Evolutionary conservation across 2,113 vertebrate species (phyloP).

Genomic region (Cisticola juncidis): DNA sequence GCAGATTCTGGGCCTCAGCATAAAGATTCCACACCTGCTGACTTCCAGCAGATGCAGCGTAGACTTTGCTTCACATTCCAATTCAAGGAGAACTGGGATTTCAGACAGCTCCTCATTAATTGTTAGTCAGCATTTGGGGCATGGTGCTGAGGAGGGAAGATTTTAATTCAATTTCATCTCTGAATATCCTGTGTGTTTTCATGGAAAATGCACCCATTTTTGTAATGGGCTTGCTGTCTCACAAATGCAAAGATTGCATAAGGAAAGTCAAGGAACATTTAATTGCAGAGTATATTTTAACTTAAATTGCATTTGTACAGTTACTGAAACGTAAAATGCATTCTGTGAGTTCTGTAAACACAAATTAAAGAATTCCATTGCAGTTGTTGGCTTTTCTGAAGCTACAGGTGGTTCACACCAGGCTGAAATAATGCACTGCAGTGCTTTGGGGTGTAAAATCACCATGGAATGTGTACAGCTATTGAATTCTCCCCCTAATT

Average conservation of each 20-base stretch:
- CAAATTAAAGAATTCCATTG: neutral
- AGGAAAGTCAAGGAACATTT: neutral
- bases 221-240: neutral
- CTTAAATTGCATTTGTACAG: neutral
- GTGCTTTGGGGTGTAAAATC: neutral
- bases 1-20: neutral
- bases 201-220: neutral
- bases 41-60: neutral
- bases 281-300: neutral
- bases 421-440: neutral
- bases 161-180: neutral
- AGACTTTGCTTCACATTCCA: neutral
- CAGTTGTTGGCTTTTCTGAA: neutral
- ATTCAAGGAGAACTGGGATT: neutral
- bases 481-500: neutral
- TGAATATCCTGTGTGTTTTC: neutral
- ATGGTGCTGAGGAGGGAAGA: neutral
- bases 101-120: neutral
- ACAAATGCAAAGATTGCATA: neutral
- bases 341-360: neutral
- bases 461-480: neutral
- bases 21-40: neutral
- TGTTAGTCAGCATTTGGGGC: neutral
- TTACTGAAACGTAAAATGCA: neutral
- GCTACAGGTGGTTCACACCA: neutral